A percentile compares a stretch with the other conserved stretches of the same genome.
Evolutionary conservation across 2,888 invertebrate genomes (phyloP).

Genomic region (Microplitis deprimator): DNA sequence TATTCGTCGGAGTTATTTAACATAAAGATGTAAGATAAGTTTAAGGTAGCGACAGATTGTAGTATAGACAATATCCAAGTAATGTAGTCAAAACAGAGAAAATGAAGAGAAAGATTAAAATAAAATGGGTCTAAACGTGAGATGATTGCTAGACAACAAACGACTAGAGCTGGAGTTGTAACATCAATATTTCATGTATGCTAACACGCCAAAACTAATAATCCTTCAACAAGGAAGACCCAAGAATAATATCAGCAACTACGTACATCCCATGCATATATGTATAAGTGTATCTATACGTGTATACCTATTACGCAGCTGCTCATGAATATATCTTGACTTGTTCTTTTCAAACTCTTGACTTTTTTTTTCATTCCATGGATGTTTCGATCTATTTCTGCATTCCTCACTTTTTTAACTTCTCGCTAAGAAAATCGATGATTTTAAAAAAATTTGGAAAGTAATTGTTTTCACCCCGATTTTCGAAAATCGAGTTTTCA

Average conservation of each 20-base stretch:
- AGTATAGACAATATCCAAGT: no score
- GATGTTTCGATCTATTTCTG: constrained; percentile 8
- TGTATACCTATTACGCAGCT: constrained; percentile 20
- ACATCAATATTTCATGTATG: constrained; percentile 72
- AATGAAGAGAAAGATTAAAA: no score
- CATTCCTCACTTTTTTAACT: no score
- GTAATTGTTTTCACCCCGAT: no score
- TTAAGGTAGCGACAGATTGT: no score
- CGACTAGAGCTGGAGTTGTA: constrained; percentile 56
- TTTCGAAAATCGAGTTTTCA: no score
- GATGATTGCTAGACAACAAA: constrained; percentile 39
- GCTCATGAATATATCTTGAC: constrained; percentile 21
- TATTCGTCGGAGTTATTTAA: no score
- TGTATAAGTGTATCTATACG: constrained; percentile 19
- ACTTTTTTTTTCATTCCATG: constrained; percentile 13
- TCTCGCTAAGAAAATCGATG: no score
- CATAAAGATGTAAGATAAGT: no score
- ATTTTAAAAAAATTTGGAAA: no score
- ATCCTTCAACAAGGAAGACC: constrained; percentile 68
- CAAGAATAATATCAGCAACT: constrained; percentile 70
- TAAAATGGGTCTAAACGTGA: no score
- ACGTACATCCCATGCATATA: constrained; percentile 37
- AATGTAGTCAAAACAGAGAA: no score
- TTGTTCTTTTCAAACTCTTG: neutral
- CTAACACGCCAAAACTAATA: constrained; percentile 72